A percentile compares a stretch with the other conserved stretches of the same genome.
Evolutionary conservation across 2,888 invertebrate genomes (phyloP).

Genomic region (Ormyrus thymus): DNA sequence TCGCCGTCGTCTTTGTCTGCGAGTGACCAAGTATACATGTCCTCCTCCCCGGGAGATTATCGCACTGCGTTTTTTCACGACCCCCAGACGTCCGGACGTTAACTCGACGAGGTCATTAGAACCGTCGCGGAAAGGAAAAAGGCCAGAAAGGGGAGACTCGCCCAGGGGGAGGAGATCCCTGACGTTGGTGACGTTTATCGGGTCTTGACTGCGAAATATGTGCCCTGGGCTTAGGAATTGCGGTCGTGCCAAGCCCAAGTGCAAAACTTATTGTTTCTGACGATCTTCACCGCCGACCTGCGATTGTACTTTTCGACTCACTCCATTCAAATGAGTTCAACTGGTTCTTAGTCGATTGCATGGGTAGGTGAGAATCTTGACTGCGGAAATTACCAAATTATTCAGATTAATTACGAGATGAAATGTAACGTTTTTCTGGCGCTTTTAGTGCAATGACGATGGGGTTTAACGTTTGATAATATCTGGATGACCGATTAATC

Average conservation of each 20-base stretch:
- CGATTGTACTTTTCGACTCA: no score
- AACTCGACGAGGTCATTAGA: slow-evolving; percentile 38
- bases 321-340: no score
- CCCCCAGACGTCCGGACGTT: slow-evolving; percentile 18
- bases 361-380: no score
- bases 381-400: no score
- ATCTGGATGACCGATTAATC: no score
- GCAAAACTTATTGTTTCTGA: slow-evolving; percentile 28
- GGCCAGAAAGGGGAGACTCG: not conserved
- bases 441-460: no score
- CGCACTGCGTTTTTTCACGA: slow-evolving; percentile 18
- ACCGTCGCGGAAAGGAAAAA: not conserved
- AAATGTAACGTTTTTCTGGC: no score
- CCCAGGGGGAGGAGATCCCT: not conserved
- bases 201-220: slow-evolving; percentile 31
- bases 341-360: no score
- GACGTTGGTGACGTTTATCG: slow-evolving; percentile 49
- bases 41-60: slow-evolving; percentile 26
- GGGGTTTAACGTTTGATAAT: no score
- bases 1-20: not conserved
- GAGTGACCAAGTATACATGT: slow-evolving; percentile 26
- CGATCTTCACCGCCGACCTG: not conserved
- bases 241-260: not conserved
- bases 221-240: slow-evolving; percentile 20
- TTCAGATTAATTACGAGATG: no score